Evolutionary conservation across 2,888 invertebrate species (phyloP), one percentile per base, ranked within the genome.

Genomic region (Operophtera brumata): DNA sequence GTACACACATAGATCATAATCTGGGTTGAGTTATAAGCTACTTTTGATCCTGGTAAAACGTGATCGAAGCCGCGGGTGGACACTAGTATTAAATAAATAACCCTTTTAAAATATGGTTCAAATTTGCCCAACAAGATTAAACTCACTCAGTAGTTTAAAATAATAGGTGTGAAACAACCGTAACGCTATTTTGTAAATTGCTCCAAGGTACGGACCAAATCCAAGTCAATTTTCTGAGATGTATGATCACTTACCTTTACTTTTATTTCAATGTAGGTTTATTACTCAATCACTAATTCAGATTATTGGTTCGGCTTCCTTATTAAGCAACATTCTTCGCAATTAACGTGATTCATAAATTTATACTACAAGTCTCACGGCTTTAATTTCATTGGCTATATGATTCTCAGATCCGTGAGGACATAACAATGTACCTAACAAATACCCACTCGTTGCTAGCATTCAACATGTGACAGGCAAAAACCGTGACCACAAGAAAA

Each of bases 101-200:
- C 0, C 8, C 30, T 6, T 8, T 30, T 2, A 30, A 30, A 5
- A 30, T 30, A 30, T 9, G 30, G 8, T 30, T 30, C 30, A 30
- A 6, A 11, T 42, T 26, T 35, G 40, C 34, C n/a, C 37, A 34
- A 47, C 26, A 43, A 13, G 32, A 26, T 26, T 14, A 51, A 5
- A 35, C 11, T 10, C 4, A 25, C 39, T 13, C 28, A 5, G 39
- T 34, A 30, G 43, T 53, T 46, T 51, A 20, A 61, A 55, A 42
- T 55, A 44, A 57, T 51, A 55, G 47, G 56, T 54, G 54, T 51
- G 28, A 49, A 54, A 54, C 46, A 30, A 43, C 6, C 47, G 46
- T 37, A 45, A 47, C 40, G 28, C 39, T 43, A 58, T 58, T 54
- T 54, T 56, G 32, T 47, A 50, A 55, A 57, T 57, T 53, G 52